Conservation (phyloP, 2,888 invertebrate species). For the Drosophila melanosoma region DNA sequence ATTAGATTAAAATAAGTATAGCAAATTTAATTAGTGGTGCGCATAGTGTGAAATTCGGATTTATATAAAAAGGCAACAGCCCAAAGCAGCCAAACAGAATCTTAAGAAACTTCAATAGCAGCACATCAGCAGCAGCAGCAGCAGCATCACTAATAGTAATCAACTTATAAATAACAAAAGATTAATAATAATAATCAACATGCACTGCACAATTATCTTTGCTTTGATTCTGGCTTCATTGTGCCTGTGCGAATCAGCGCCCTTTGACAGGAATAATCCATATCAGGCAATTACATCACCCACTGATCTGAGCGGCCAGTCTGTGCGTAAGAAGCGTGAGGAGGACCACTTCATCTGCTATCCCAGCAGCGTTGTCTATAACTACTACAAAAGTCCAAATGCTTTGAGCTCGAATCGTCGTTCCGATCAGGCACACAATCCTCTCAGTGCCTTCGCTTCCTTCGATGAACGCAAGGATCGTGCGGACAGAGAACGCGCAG, state of each 20-base stretch:
- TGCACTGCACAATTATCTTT: constrained; percentile 44
- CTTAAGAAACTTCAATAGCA: constrained; percentile 46
- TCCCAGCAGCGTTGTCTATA: constrained; percentile 67
- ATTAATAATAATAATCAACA: constrained; percentile 20
- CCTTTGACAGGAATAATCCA: constrained; percentile 27
- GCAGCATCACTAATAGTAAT: not conserved
- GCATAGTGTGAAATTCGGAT: constrained; percentile 32
- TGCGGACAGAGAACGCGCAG: constrained; percentile 63
- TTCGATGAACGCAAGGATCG: constrained; percentile 46
- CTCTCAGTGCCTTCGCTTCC: constrained; percentile 31
- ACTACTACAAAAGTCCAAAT: constrained; percentile 30
- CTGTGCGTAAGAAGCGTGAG: constrained; percentile 53
- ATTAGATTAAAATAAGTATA: constrained; percentile 46
- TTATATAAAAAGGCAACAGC: constrained; percentile 55
- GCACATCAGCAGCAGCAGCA: constrained; percentile 33
- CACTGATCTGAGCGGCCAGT: constrained; percentile 57
- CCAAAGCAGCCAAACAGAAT: constrained; percentile 53
- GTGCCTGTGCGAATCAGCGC: constrained; percentile 36
- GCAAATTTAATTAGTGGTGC: constrained; percentile 61
- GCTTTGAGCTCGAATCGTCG: constrained; percentile 48
- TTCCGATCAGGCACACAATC: constrained; percentile 25
- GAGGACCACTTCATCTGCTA: constrained; percentile 64
- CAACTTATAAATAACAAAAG: constrained; percentile 4
- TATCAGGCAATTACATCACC: constrained; percentile 37
- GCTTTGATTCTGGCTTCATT: constrained; percentile 30